phyloP scores from a whole-genome alignment of 1,140 invertebrate species.

The Drusus annulatus region DNA sequence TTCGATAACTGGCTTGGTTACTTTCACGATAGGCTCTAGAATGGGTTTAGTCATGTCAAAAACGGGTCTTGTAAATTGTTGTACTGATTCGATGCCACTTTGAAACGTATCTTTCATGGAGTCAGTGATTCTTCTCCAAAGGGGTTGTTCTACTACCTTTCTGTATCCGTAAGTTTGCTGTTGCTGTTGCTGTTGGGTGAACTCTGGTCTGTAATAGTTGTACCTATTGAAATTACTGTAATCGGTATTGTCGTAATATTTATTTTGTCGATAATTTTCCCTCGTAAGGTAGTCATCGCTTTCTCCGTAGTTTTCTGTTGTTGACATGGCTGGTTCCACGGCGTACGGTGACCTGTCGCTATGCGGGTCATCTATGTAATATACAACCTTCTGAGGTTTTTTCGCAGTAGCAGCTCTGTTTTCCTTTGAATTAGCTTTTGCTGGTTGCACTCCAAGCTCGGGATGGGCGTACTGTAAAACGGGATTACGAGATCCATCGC shows the following conservation, averaged over 20 bases:
- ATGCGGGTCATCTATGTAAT: slow-evolving; percentile 63
- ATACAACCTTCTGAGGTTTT: slow-evolving; percentile 66
- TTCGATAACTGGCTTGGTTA: slow-evolving; percentile 79
- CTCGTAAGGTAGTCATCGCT: slow-evolving; percentile 71
- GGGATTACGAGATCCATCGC: slow-evolving; percentile 79
- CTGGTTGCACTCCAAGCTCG: slow-evolving; percentile 82
- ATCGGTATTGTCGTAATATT: slow-evolving; percentile 70
- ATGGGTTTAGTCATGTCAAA: slow-evolving; percentile 69
- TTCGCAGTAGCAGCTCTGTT: slow-evolving; percentile 63
- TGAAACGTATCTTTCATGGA: slow-evolving; percentile 81
- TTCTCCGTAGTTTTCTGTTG: slow-evolving; percentile 68
- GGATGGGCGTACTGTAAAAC: slow-evolving; percentile 85
- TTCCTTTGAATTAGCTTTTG: slow-evolving; percentile 69
- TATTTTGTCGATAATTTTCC: slow-evolving; percentile 68
- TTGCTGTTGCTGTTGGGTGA: neutral
- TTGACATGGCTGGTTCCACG: slow-evolving; percentile 62
- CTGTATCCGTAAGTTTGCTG: slow-evolving; percentile 66
- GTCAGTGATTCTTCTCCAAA: slow-evolving; percentile 82
- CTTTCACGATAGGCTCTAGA: slow-evolving; percentile 78
- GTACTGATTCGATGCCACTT: slow-evolving; percentile 78
- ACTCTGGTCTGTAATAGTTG: slow-evolving; percentile 68
- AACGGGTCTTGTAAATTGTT: slow-evolving; percentile 73
- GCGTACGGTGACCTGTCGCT: slow-evolving; percentile 65
- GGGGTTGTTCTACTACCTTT: slow-evolving; percentile 72
- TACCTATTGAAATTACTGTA: slow-evolving; percentile 69